Conservation (phyloP, 2,797 vertebrate genomes). For the Holocentrus rufus region DNA sequence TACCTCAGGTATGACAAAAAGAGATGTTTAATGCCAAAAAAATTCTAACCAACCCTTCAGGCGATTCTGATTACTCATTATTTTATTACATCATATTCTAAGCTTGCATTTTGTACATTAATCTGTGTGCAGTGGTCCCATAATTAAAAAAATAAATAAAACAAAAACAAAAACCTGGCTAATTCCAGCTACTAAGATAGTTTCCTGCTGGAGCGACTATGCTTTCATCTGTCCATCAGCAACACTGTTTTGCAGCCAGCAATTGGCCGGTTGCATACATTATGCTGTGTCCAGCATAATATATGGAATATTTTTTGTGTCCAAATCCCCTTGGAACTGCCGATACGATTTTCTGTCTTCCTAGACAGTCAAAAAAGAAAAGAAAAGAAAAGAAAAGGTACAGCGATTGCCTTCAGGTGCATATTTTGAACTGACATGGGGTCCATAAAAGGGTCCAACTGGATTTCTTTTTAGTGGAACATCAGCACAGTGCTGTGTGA, state of each 20-base stretch:
- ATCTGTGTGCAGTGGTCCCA: slow-evolving; percentile 27
- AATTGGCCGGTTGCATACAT: not conserved
- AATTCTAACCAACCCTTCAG: slow-evolving; percentile 18
- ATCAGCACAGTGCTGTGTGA: not conserved
- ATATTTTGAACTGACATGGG: not conserved
- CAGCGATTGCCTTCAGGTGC: not conserved
- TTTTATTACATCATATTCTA: slow-evolving; percentile 46
- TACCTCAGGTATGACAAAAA: not conserved
- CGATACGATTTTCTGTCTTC: slow-evolving; percentile 36
- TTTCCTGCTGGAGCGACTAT: slow-evolving; percentile 28
- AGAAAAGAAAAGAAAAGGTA: not conserved
- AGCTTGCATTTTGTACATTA: slow-evolving; percentile 14
- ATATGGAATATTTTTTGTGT: not conserved
- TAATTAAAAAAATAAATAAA: slow-evolving; percentile 7
- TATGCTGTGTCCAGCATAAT: slow-evolving; percentile 22
- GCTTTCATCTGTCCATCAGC: slow-evolving; percentile 47
- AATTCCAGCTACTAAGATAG: slow-evolving; percentile 27
- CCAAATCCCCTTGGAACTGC: slow-evolving; percentile 31
- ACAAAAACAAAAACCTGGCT: not conserved
- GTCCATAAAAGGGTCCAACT: not conserved
- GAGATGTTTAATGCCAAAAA: slow-evolving; percentile 2
- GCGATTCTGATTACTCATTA: slow-evolving; percentile 18
- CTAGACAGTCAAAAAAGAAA: slow-evolving; percentile 4
- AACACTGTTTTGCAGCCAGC: slow-evolving; percentile 29
- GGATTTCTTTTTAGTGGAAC: not conserved